Evolutionary conservation across 2,888 invertebrate genomes (phyloP), one percentile per base, ranked within the genome.

Genomic region (Leucoma salicis): DNA sequence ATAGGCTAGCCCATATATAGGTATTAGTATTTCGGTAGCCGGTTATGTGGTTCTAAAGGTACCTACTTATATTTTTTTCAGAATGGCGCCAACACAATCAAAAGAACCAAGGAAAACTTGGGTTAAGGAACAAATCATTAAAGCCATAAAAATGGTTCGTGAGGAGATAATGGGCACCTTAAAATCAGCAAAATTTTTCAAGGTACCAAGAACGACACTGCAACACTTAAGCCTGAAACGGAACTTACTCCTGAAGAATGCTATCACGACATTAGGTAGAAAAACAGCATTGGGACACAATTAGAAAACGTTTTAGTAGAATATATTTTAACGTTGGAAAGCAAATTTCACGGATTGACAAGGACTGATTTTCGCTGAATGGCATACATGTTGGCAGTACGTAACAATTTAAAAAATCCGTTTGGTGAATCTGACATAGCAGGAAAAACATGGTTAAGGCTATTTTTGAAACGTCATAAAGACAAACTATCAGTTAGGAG

Each of bases 381-480:
- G 31, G 31, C 38, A 3, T 38, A 21, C 16, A 38, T 38, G 38
- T 13, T 38, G 14, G 31, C 38, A 31, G 7, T 12, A 14, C 38
- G 38, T 13, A 38, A 38, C 31, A 18, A 38, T 14, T 28, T 25
- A 8, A 7, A 32, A 11, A 44, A 46, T 46, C 44, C 39, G 1
- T 50, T 50, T 21, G 24, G 37, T 39, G 49, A 40, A 7, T 32
- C 42, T n/a, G 53, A 42, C 2, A 43, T 11, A 14, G 31, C 31
- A 8, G 31, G 31, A 31, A 31, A 31, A 31, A 31, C 11, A 14
- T 54, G 56, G 53, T 25, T 54, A 31, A 49, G 25, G 29, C 6
- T 49, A 54, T 59, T 59, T 49, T 16, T 56, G 13, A 54, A 56
- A 25, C 51, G 49, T 12, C 54, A 60, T 16, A 51, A 53, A 40